These are phyloP conservation scores for Macquaria australasica DNA, from an alignment of 2,113 vertebrate genomes.

Conservation along the genomic window DNA sequence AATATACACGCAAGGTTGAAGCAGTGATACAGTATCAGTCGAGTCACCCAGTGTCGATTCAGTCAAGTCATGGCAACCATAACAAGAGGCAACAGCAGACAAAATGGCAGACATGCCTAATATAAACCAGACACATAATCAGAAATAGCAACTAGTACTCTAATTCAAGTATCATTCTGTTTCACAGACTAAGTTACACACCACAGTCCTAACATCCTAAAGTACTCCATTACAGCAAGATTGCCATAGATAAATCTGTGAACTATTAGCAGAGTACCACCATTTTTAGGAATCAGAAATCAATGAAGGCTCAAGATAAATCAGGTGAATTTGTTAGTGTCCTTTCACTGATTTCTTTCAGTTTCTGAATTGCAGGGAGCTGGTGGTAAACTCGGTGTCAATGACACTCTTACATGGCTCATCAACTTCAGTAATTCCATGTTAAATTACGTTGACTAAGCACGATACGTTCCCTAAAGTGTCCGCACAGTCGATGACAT, in stretches of 20 bases:
- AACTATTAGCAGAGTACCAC: conserved; percentile 38
- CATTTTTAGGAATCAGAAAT: conserved; percentile 19
- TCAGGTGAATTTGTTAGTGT: conserved; percentile 13
- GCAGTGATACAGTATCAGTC: conserved; percentile 39
- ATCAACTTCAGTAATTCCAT: conserved; percentile 21
- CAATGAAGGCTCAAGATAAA: conserved; percentile 32
- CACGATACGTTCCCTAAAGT: conserved; percentile 19
- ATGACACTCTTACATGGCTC: conserved; percentile 21
- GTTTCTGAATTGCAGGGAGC: conserved; percentile 22
- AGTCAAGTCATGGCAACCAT: conserved; percentile 69
- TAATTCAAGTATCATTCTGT: conserved; percentile 74
- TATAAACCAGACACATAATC: conserved; percentile 64
- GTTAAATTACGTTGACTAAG: conserved; percentile 31
- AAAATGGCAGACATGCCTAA: conserved; percentile 67
- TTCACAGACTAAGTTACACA: conserved; percentile 73
- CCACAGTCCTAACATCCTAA: conserved; percentile 65
- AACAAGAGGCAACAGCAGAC: conserved; percentile 61
- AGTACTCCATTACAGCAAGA: conserved; percentile 62
- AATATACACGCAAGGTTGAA: conserved; percentile 41
- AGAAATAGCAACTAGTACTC: conserved; percentile 69
- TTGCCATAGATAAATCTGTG: conserved; percentile 43
- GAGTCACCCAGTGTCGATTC: conserved; percentile 37
- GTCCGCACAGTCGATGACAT: conserved; percentile 9
- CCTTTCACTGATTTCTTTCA: background rate
- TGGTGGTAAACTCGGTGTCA: conserved; percentile 27